A percentile compares a stretch with the other conserved stretches of the same genome.
Evolutionary conservation across 2,113 vertebrate genomes (phyloP).

Genomic region (Bujurquina vittata): DNA sequence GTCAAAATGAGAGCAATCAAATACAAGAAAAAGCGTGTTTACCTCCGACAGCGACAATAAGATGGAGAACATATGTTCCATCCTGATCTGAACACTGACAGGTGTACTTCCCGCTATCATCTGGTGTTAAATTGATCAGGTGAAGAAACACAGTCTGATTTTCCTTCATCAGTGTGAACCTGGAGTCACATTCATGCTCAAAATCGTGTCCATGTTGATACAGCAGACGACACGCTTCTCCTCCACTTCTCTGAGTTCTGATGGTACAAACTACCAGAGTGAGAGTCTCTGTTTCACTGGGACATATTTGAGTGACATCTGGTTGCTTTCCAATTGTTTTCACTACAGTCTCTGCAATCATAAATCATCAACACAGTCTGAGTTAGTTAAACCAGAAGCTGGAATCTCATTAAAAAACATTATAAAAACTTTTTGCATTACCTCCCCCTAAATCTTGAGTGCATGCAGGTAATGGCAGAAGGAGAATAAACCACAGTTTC

Average conservation of each 20-base stretch:
- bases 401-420: too few species aligned
- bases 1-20: too few species aligned
- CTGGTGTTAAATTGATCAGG: background rate
- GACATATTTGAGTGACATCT: background rate
- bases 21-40: background rate
- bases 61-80: rapidly evolving
- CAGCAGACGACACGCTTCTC: too few species aligned
- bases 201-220: rapidly evolving
- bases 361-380: too few species aligned
- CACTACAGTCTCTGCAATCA: too few species aligned
- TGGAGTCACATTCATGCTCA: constrained; percentile 10
- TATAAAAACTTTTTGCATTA: background rate
- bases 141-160: constrained; percentile 39
- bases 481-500: background rate
- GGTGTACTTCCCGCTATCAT: constrained; percentile 16
- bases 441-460: background rate
- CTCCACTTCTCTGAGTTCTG: too few species aligned
- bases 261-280: background rate
- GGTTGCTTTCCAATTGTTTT: background rate
- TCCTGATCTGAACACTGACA: rapidly evolving
- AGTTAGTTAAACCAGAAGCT: too few species aligned
- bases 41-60: constrained; percentile 36
- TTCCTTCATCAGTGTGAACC: background rate
- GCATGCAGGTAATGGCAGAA: background rate
- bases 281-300: background rate